Percentiles rank a stretch among this genome's conserved stretches.
Evolutionary conservation across 2,888 invertebrate genomes (phyloP).

Genomic region (Meiosimyza decipiens): DNA sequence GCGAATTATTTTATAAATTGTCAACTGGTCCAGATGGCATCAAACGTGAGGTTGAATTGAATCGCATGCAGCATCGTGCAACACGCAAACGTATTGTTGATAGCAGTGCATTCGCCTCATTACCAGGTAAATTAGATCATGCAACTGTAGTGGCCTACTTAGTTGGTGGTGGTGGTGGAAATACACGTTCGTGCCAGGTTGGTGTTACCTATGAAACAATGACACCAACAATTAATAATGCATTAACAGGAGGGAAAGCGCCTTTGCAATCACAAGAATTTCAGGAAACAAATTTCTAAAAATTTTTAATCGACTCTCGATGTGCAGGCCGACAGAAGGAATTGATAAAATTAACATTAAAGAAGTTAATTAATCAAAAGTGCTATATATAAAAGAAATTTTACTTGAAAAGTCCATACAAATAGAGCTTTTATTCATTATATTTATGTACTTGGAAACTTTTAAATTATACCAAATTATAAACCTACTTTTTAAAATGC

Average conservation of each 20-base stretch:
- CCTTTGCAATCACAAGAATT: conserved; percentile 64
- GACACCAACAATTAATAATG: conserved; percentile 28
- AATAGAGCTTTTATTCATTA: conserved; percentile 31
- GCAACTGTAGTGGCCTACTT: conserved; percentile 86
- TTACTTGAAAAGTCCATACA: conserved; percentile 23
- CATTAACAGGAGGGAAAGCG: conserved; percentile 41
- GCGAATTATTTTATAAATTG: conserved; percentile 77
- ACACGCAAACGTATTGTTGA: conserved; percentile 78
- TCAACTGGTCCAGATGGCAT: conserved; percentile 69
- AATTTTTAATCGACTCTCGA: too few relatives aligned
- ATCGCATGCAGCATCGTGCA: conserved; percentile 74
- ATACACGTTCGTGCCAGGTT: conserved; percentile 30
- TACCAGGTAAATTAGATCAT: conserved; percentile 91
- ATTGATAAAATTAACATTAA: too few relatives aligned
- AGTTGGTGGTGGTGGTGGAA: conserved; percentile 68
- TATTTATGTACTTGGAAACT: conserved; percentile 28
- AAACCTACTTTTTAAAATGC: not conserved
- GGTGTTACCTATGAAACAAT: conserved; percentile 32
- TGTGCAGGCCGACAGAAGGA: not conserved
- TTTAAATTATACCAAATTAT: conserved; percentile 11
- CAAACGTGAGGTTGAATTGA: conserved; percentile 70
- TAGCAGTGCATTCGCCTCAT: conserved; percentile 74
- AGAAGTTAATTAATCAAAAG: not conserved
- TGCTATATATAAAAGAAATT: conserved; percentile 16
- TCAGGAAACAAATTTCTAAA: conserved; percentile 65